Percentiles rank a stretch among this genome's conserved stretches.
Evolutionary conservation across 2,797 vertebrate genomes (phyloP).

Genomic region (Ciconia nigra): DNA sequence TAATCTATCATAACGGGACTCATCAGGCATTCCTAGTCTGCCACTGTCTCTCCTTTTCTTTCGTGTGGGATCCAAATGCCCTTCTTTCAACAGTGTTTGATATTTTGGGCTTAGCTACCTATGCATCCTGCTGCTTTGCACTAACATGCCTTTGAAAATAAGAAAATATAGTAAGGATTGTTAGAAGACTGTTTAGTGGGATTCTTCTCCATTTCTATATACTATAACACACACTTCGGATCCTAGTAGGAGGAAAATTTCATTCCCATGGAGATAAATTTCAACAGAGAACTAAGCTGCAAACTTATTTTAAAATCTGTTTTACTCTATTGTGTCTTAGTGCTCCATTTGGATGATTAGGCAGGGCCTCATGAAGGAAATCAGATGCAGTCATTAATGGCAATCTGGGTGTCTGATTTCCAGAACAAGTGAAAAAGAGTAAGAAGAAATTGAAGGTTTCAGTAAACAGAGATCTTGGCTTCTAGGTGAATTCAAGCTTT

Average conservation of each 20-base stretch:
- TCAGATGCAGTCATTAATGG: background rate
- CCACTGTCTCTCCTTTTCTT: background rate
- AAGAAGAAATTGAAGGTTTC: conserved; percentile 12
- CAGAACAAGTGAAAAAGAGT: background rate
- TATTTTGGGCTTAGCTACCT: background rate
- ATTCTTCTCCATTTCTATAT: background rate
- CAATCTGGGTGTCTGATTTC: background rate
- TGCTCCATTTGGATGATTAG: background rate
- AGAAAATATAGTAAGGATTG: background rate
- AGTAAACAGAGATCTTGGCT: background rate
- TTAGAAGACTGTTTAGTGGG: background rate
- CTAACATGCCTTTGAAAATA: background rate
- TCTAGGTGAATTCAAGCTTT: conserved; percentile 12
- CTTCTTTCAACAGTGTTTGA: background rate
- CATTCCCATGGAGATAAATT: background rate
- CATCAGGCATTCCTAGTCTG: background rate
- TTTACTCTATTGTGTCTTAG: background rate
- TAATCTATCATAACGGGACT: background rate
- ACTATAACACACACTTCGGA: background rate
- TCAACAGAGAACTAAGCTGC: background rate
- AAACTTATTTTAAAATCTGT: background rate
- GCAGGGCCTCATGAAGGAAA: background rate
- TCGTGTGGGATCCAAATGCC: background rate
- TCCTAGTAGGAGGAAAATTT: background rate
- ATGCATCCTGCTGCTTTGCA: background rate